Evolutionary conservation across 2,113 vertebrate species (phyloP), one percentile per base, ranked within the genome.

Genomic region (Dromaius novaehollandiae): DNA sequence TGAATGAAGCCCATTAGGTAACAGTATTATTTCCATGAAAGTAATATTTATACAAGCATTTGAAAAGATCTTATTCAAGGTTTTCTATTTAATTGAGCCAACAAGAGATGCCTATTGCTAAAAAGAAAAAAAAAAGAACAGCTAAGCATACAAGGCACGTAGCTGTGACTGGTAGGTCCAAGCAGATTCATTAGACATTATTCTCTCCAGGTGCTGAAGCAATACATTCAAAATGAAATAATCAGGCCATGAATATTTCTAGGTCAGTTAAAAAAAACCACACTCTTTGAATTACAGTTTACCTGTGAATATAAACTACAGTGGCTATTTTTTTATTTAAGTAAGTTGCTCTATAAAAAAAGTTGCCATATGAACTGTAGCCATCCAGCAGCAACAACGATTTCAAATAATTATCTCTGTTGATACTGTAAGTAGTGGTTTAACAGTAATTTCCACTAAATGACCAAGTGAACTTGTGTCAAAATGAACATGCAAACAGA

Each of bases 11-110:
- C 65, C 30, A 82, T 88, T 95, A 95, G 68, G 79, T 88, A 95
- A 97, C 93, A 56, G 88, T 89, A 71, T 95, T 85, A 60, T 92
- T 96, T 96, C 95, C 89, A 89, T 68, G 36, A 95, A 85, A 89
- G 21, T 51, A 91, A 56, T 60, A 89, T 92, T 96, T 93, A 86
- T 95, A 73, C 90, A 83, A 84, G 87, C 50, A 92, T 96, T 89
- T 93, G 56, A 96, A 82, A 44, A 51, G 4, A 85, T 61, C 68
- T 90, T 25, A 92, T 79, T 89, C 73, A 88, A 48, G 65, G 65
- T 82, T 68, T 91, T 80, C 65, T 65, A 7, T 86, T 84, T 55
- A 82, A 44, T 17, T 76, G 85, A 95, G 69, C 9, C 58, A 87
- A 83, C 30, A 73, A 89, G 83, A 71, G 79, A 63, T 7, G 44